Conservation (phyloP, 2,113 vertebrate species). For the Leptocoma aspasia region DNA sequence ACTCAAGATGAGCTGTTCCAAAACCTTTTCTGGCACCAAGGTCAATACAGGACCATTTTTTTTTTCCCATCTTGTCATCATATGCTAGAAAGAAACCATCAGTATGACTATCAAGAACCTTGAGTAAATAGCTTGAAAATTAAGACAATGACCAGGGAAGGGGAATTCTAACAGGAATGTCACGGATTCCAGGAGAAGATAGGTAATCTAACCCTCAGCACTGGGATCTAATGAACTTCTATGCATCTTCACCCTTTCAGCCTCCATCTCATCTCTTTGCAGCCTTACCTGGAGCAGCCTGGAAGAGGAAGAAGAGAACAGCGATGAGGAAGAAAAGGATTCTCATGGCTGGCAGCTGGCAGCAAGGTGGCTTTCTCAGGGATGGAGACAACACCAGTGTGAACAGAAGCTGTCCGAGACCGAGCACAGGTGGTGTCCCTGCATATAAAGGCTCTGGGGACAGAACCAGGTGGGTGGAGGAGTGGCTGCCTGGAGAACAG, state of each 20-base stretch:
- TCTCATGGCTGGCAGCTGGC: slow-evolving; percentile 14
- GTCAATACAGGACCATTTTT: background rate
- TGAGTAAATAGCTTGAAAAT: background rate
- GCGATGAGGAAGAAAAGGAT: slow-evolving; percentile 48
- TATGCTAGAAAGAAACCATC: background rate
- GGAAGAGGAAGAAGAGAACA: slow-evolving; percentile 53
- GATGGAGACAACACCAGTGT: background rate
- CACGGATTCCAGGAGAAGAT: background rate
- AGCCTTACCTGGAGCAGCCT: slow-evolving; percentile 40
- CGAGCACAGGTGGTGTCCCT: rapidly evolving
- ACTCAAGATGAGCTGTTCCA: background rate
- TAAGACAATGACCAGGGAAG: background rate
- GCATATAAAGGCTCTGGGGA: slow-evolving; percentile 23
- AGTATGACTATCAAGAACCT: background rate
- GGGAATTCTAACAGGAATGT: background rate
- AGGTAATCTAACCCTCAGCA: background rate
- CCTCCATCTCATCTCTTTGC: background rate
- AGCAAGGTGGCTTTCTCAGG: background rate
- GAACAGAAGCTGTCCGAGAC: background rate
- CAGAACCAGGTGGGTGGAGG: background rate
- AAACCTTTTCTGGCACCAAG: background rate
- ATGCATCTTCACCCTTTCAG: background rate
- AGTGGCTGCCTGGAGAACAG: background rate
- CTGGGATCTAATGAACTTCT: background rate
- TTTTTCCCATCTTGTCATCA: background rate